Evolutionary conservation across 2,888 invertebrate species (phyloP), one percentile per base, ranked within the genome.

Genomic region (Chrysolina oricalcia): DNA sequence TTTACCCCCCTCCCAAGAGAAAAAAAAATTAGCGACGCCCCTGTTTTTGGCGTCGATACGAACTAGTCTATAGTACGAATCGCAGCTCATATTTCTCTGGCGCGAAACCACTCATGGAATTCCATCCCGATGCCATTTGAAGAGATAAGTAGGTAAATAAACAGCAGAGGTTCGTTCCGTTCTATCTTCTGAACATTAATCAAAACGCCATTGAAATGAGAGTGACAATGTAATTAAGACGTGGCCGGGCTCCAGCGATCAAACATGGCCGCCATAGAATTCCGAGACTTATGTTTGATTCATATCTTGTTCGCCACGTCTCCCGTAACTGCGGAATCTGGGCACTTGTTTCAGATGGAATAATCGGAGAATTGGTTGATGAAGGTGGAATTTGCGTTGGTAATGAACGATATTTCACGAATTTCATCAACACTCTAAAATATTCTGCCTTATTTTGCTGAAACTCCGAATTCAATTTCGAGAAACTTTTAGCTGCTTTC

Each of bases 171-270:
- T 43, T 43, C 11, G 13, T 43, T 53, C 19, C 53, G 11, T 53
- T 53, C 17, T 2, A 11, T 53, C 53, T 53, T 53, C 19, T 19
- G 13, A 21, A 53, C 53, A 53, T 53, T 53, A 53, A 53, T 53
- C 53, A 53, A 53, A 53, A 4, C 53, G 21, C 53, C 10, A 21
- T 53, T 53, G 10, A 53, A 53, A 53, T 11, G 53, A 53, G 4
- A 53, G 53, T 21, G 21, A 53, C 53, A 53, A 53, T 19, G 53
- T 53, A 53, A 53, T 53, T 53, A 53, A 53, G 53, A 53, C 17
- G 11, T 53, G 53, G 53, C 53, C 11, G 13, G 53, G 53, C 21
- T 53, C 21, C 19, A 53, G 19, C 19, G 53, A 53, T 53, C 53
- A 21, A 19, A 53, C 53, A 53, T 53, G 53, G 53, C 53, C 11